Conservation (phyloP, 2,797 vertebrate species). For the Knipowitschia caucasica region DNA sequence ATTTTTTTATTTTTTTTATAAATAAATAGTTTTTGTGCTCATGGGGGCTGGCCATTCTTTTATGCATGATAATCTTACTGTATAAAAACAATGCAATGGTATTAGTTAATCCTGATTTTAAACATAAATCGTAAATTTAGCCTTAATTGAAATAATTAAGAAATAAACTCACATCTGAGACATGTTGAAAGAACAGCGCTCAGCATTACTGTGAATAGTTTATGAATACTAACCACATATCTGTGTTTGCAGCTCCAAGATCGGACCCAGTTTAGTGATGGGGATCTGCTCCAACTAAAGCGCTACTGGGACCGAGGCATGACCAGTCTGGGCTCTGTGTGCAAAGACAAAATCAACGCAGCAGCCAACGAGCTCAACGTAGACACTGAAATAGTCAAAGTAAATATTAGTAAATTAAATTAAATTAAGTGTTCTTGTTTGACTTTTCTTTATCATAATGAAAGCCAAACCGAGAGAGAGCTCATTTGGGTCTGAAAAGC, state of each 20-base stretch:
- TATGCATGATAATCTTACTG: too few relatives aligned
- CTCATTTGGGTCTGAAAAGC: slow-evolving; percentile 40
- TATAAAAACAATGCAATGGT: too few relatives aligned
- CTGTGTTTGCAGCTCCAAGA: slow-evolving; percentile 86
- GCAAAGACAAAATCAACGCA: slow-evolving; percentile 95
- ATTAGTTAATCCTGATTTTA: background rate
- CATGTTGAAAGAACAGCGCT: background rate
- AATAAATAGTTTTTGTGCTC: too few relatives aligned
- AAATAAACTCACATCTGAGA: background rate
- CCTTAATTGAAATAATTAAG: too few relatives aligned
- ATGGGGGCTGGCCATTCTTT: too few relatives aligned
- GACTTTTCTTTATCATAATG: slow-evolving; percentile 1
- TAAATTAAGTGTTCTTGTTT: slow-evolving; percentile 11
- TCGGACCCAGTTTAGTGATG: slow-evolving; percentile 95
- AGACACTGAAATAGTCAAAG: slow-evolving; percentile 98
- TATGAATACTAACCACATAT: slow-evolving; percentile 12
- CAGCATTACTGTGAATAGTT: background rate
- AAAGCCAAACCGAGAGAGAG: slow-evolving; percentile 14
- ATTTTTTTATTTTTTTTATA: too few relatives aligned
- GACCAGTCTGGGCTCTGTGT: slow-evolving; percentile 97
- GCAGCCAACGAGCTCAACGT: slow-evolving; percentile 91
- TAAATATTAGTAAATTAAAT: too few relatives aligned
- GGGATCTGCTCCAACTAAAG: slow-evolving; percentile 90
- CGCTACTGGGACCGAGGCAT: slow-evolving; percentile 98
- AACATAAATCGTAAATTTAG: background rate